A percentile compares a stretch with the other conserved stretches of the same genome.
phyloP scores from a whole-genome alignment of 53 echinoderm and acorn worm species.

The Zoroaster sp. region DNA sequence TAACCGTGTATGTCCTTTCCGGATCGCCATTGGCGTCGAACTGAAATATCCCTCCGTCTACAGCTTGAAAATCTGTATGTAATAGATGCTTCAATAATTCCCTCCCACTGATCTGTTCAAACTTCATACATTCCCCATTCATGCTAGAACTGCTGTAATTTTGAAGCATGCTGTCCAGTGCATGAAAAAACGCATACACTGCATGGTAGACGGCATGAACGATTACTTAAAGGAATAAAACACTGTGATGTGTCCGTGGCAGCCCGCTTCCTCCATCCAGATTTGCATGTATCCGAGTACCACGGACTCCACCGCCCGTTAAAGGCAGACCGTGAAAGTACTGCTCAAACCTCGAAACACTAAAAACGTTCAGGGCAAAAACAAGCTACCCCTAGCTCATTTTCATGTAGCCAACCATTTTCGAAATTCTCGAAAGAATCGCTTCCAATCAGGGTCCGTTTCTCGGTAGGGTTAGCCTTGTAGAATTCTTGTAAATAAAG shows the following conservation, averaged over 20 bases:
- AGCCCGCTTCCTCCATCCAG: neutral
- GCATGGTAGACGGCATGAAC: slow-evolving; percentile 11
- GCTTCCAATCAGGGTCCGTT: neutral
- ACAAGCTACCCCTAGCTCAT: neutral
- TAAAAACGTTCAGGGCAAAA: neutral
- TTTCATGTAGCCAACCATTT: neutral
- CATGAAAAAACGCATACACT: slow-evolving; percentile 13
- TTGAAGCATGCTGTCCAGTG: neutral
- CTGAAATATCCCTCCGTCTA: slow-evolving; percentile 9
- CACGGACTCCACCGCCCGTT: neutral
- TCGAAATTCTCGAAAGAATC: neutral
- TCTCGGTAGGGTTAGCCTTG: neutral
- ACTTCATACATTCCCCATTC: neutral
- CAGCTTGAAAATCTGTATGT: neutral
- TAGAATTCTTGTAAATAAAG: neutral
- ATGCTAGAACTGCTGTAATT: no score
- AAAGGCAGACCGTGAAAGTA: neutral
- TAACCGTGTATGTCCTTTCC: neutral
- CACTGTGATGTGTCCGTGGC: neutral
- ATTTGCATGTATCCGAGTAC: neutral
- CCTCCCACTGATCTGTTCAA: neutral
- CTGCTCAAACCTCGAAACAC: neutral
- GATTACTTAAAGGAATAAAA: neutral
- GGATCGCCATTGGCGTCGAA: slow-evolving; percentile 33
- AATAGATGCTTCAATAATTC: slow-evolving; percentile 11